A percentile compares a stretch with the other conserved stretches of the same genome.
These are phyloP conservation scores for Archivesica marissinica DNA, from an alignment of 1,140 invertebrate species.

Conservation along the genomic window DNA sequence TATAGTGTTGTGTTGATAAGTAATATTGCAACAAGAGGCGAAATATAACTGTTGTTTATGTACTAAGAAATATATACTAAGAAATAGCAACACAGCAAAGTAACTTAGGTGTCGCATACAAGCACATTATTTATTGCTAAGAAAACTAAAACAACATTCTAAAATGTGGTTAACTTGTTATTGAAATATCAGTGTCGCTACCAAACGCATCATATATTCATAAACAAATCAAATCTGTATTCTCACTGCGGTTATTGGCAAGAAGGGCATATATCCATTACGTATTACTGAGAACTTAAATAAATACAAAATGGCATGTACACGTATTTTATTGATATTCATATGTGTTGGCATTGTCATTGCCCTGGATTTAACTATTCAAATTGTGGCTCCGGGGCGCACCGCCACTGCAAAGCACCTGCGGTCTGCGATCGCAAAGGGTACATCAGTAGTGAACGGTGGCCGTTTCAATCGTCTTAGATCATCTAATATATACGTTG, in stretches of 20 bases:
- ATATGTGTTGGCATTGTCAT: neutral
- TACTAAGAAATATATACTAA: no score
- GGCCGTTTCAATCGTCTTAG: neutral
- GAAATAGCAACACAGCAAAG: no score
- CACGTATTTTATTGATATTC: neutral
- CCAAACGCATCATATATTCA: no score
- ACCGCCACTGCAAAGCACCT: neutral
- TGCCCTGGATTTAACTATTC: neutral
- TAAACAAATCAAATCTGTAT: no score
- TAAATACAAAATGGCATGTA: neutral
- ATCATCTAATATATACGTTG: neutral
- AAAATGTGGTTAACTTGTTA: no score
- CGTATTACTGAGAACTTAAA: neutral
- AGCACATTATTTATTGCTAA: no score
- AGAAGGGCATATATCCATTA: neutral
- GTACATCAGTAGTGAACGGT: neutral
- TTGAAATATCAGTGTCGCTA: no score
- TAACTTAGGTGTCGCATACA: no score
- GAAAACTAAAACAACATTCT: no score
- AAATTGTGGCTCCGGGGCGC: conserved; percentile 2
- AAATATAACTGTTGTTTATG: no score
- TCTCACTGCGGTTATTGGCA: neutral
- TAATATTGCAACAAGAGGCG: no score
- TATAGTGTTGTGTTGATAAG: no score
- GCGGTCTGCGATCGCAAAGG: neutral